Percentiles rank a stretch among this genome's conserved stretches.
These are phyloP conservation scores for Etheostoma spectabile DNA, from an alignment of 2,113 vertebrate species.

Conservation along the genomic window DNA sequence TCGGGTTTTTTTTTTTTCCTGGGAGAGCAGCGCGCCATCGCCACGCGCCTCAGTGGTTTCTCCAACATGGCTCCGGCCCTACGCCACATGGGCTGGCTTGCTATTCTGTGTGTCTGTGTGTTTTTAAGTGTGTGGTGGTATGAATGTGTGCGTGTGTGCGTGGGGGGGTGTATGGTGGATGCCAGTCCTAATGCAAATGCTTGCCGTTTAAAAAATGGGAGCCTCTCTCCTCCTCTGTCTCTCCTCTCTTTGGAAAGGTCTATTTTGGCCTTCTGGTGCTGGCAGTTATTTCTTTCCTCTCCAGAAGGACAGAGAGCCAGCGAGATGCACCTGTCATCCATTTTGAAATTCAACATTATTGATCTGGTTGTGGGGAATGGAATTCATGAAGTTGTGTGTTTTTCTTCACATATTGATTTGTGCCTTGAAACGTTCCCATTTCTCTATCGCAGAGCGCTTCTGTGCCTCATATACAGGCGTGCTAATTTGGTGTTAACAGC, in stretches of 20 bases:
- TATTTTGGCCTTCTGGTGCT: conserved; percentile 80
- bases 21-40: conserved; percentile 69
- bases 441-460: conserved; percentile 1
- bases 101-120: conserved; percentile 60
- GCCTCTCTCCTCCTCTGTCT: conserved; percentile 73
- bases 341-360: conserved; percentile 80
- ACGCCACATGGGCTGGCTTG: conserved; percentile 80
- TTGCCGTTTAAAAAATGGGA: conserved; percentile 74
- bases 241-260: conserved; percentile 78
- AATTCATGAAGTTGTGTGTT: conserved; percentile 53
- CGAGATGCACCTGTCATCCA: conserved; percentile 85
- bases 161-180: conserved; percentile 65
- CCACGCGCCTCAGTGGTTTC: conserved; percentile 78
- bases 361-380: conserved; percentile 64
- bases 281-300: conserved; percentile 69
- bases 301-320: conserved; percentile 76
- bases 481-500: conserved; percentile 32
- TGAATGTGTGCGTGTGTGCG: conserved; percentile 31
- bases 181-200: conserved; percentile 83
- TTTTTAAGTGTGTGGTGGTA: conserved; percentile 32
- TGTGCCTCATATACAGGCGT: conserved; percentile 25
- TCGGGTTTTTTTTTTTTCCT: conserved; percentile 50
- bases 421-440: conserved; percentile 16
- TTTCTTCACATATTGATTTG: conserved; percentile 26
- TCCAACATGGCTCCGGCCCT: conserved; percentile 83